Base-by-base conservation (phyloP, 2,888 invertebrate species). In the Alitta virens region DNA sequence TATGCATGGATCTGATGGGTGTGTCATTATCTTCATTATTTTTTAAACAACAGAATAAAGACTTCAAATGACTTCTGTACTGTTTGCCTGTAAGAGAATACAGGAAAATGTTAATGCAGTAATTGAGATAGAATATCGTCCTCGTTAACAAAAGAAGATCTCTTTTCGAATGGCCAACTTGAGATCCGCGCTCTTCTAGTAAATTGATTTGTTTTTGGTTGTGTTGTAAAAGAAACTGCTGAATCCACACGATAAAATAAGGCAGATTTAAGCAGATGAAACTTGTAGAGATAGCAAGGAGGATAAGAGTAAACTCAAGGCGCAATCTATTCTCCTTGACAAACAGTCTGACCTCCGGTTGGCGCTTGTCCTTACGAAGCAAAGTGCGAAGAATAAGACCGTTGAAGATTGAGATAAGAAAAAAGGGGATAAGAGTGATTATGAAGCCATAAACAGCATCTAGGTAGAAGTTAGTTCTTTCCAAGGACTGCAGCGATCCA, bases 211-310 rank as follows among this genome's bases (percentile, higher is more conserved):
- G 2, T 43, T n/a, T n/a, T n/a, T n/a, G n/a, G n/a, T n/a, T n/a
- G n/a, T n/a, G n/a, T n/a, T n/a, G 21, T 23, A 49, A 27, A 24
- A 65, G 40, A 26, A 62, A 33, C 56, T 56, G 62, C 33, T 61
- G 56, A 21, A 56, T 52, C 79, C 79, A 79, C 5, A 76, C 69
- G 18, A 74, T 70, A 64, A 78, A 76, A 61, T 76, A 78, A 0
- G 79, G 79, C 24, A 78, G 63, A 52, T 78, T 79, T 33, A 79
- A 70, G 1, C 73, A 72, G 42, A 79, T 72, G 59, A 78, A 79
- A 52, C 76, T 74, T 50, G 74, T 71, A n/a, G 78, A 78, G 16
- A 79, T 73, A 14, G 73, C 75, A 14, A 79, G 66, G 1, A 79
- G 69, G 25, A 77, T 76, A 23, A 76, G 65, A 16, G 79, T 78